Base-by-base conservation (phyloP, 2,113 vertebrate species). In the Podocnemis expansa region DNA sequence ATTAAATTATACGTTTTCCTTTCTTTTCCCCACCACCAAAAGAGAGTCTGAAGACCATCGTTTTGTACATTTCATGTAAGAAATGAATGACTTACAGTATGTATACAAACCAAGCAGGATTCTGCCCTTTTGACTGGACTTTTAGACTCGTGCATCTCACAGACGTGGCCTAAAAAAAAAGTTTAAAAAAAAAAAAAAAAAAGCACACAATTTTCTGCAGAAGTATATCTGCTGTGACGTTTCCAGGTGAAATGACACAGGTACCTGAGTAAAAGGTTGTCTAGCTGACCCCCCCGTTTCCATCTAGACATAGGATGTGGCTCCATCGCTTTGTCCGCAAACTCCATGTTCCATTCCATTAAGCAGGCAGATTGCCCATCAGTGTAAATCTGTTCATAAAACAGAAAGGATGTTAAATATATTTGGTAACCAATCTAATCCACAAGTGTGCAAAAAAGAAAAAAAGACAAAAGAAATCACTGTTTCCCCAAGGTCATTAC, bases 1-100 rank as follows among this genome's bases (percentile, higher is more conserved):
- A 96, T 97, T 94, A 91, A 93, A 91, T 97, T 95, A 96, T 90
- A 79, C 95, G 89, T 97, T 95, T 82, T 97, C 94, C 79, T 96
- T 95, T 94, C 94, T 90, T 86, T 90, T 89, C 96, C 96, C 96
- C 88, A 22, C 95, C 91, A 84, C 82, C 21, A 43, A 38, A 75
- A 38, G 24, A 54, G n/a, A 55, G 81, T 73, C 89, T 82, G 2
- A 41, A 85, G 58, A 10, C 43, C 45, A 1, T 41, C 56, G 4
- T 56, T 45, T 29, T 41, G 78, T 81, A 24, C 3, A 43, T 88
- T 78, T n/a, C 9, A 3, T 5, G 29, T 34, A 56, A 73, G 79
- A n/a, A 45, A 56, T 45, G 75, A 67, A 45, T 79, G 22, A 49
- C n/a, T n/a, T 47, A 27, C 47, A 0, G 1, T 73, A 34, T 49